phyloP scores from a whole-genome alignment of 2,888 invertebrate species.

The Lycia hirtaria region DNA sequence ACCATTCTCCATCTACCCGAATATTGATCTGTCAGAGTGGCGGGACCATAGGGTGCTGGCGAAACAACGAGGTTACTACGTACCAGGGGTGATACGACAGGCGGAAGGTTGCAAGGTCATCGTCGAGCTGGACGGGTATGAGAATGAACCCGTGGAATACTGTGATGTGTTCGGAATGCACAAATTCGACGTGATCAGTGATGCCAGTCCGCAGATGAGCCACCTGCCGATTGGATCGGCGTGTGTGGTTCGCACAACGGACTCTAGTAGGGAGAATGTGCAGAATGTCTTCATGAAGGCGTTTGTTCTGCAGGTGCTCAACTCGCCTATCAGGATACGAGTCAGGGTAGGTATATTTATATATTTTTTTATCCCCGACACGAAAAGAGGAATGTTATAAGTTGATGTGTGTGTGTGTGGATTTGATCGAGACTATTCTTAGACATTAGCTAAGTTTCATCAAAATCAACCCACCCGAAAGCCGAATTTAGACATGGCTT shows the following conservation, averaged over 20 bases:
- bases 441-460: no score
- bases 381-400: no score
- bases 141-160: conserved; percentile 89
- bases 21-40: conserved; percentile 96
- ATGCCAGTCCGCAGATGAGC: conserved; percentile 94
- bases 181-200: conserved; percentile 95
- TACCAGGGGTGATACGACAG: conserved; percentile 94
- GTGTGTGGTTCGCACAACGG: conserved; percentile 92
- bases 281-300: conserved; percentile 94
- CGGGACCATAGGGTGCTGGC: conserved; percentile 96
- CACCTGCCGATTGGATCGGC: conserved; percentile 92
- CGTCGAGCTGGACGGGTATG: conserved; percentile 93
- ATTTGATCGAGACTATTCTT: no score
- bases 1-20: conserved; percentile 79
- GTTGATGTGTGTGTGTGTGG: no score
- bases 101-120: conserved; percentile 89
- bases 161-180: conserved; percentile 91
- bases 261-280: conserved; percentile 84
- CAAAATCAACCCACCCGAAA: no score
- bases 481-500: no score
- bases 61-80: conserved; percentile 92
- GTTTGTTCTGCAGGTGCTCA: conserved; percentile 86
- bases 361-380: background rate
- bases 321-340: conserved; percentile 77
- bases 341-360: conserved; percentile 69